phyloP scores from a whole-genome alignment of 1,140 invertebrate species.

The Listronotus oregonensis region DNA sequence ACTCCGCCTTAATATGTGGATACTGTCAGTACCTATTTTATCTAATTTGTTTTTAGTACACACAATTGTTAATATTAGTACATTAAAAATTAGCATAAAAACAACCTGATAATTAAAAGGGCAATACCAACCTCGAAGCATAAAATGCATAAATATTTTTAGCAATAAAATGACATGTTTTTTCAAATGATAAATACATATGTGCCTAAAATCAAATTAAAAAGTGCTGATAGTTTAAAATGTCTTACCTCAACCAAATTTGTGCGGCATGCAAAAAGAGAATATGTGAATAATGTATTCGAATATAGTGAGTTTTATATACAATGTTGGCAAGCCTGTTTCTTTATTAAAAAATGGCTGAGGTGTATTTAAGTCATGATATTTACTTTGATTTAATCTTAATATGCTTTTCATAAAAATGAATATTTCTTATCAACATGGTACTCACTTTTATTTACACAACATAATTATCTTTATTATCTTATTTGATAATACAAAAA shows the following conservation, averaged over 20 bases:
- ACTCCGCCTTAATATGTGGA: too few relatives aligned
- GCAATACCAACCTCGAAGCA: too few relatives aligned
- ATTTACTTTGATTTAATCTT: too few relatives aligned
- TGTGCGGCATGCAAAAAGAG: conserved; percentile 37
- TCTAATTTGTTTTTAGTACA: too few relatives aligned
- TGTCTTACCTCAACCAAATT: conserved; percentile 35
- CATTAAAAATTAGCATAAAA: not conserved
- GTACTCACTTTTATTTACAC: conserved; percentile 14
- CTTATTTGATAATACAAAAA: not conserved
- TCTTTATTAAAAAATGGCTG: not conserved
- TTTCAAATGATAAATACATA: too few relatives aligned
- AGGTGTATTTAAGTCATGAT: too few relatives aligned
- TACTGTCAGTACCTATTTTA: too few relatives aligned
- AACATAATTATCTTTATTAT: not conserved
- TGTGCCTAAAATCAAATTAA: too few relatives aligned
- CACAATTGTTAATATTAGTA: too few relatives aligned
- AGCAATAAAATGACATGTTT: too few relatives aligned
- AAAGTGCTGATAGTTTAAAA: not conserved
- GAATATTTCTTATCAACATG: not conserved
- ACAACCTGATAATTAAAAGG: too few relatives aligned
- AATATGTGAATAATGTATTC: conserved; percentile 15
- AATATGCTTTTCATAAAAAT: not conserved
- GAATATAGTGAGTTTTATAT: not conserved
- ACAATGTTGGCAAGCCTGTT: conserved; percentile 1
- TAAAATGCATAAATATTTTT: not conserved